A percentile compares a stretch with the other conserved stretches of the same genome.
phyloP scores from a whole-genome alignment of 2,888 invertebrate genomes.

The Antitype chi region DNA sequence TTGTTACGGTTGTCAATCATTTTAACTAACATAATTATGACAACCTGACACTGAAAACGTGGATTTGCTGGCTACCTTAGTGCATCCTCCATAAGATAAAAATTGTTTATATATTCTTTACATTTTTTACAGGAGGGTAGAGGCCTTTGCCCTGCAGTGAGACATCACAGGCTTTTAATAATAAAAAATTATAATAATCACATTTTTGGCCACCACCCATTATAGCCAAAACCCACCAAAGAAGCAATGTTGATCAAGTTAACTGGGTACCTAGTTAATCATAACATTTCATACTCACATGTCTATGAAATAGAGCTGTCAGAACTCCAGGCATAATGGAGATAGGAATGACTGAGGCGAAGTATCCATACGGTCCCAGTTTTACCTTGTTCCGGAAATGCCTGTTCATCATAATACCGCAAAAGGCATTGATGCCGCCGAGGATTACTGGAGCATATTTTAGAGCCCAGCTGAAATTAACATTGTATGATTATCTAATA shows the following conservation, averaged over 20 bases:
- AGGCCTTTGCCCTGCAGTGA: no score
- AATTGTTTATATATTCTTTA: no score
- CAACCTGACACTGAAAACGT: no score
- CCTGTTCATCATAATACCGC: slow-evolving; percentile 91
- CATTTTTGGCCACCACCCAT: not conserved
- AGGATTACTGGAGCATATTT: slow-evolving; percentile 88
- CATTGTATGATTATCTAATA: not conserved
- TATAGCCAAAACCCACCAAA: not conserved
- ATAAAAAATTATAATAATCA: no score
- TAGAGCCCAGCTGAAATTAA: slow-evolving; percentile 83
- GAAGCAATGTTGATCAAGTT: not conserved
- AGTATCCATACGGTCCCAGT: slow-evolving; percentile 90
- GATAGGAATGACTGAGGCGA: slow-evolving; percentile 91
- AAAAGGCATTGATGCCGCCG: slow-evolving; percentile 86
- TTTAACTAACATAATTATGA: no score
- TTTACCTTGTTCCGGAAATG: slow-evolving; percentile 92
- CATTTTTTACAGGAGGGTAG: no score
- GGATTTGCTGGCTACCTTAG: no score
- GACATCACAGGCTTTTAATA: no score
- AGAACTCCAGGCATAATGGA: slow-evolving; percentile 91
- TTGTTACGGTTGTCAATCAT: no score
- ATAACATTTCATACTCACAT: slow-evolving; percentile 83
- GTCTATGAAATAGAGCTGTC: slow-evolving; percentile 89
- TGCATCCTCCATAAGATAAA: no score
- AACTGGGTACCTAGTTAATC: not conserved